Conservation (phyloP, 2,113 vertebrate genomes). For the Aspidoscelis tigris region DNA sequence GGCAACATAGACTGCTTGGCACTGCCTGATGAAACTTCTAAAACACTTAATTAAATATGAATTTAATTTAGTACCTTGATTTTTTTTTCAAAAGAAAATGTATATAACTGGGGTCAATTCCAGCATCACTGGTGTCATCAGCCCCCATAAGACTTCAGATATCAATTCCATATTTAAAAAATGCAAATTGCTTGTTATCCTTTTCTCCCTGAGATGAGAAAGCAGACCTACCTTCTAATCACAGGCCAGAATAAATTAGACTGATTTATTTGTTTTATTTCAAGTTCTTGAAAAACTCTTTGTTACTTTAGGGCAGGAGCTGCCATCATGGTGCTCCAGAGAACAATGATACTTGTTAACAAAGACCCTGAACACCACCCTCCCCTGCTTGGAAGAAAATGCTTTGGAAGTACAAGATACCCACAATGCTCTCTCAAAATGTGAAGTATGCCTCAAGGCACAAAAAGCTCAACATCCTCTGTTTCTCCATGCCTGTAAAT, state of each 20-base stretch:
- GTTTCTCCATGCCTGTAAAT: not conserved
- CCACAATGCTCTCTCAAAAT: not conserved
- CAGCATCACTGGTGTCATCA: not conserved
- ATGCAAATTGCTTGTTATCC: not conserved
- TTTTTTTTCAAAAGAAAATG: not conserved
- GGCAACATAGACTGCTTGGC: not conserved
- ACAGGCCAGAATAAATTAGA: not conserved
- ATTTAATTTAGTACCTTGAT: not conserved
- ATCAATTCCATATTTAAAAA: not conserved
- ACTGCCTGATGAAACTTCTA: not conserved
- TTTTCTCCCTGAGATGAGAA: not conserved
- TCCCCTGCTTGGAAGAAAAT: not conserved
- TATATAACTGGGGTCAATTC: not conserved
- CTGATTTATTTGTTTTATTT: too few relatives aligned
- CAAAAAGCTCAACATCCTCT: too few relatives aligned
- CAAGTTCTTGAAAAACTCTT: too few relatives aligned
- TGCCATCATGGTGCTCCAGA: too few relatives aligned
- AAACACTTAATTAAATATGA: not conserved
- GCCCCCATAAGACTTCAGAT: not conserved
- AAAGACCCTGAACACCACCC: too few relatives aligned
- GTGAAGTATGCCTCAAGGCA: not conserved
- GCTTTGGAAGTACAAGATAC: not conserved
- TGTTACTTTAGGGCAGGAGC: too few relatives aligned
- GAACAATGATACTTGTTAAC: too few relatives aligned
- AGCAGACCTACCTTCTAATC: not conserved